Conservation (phyloP, 1,140 invertebrate species). For the Brachionus rubens region DNA sequence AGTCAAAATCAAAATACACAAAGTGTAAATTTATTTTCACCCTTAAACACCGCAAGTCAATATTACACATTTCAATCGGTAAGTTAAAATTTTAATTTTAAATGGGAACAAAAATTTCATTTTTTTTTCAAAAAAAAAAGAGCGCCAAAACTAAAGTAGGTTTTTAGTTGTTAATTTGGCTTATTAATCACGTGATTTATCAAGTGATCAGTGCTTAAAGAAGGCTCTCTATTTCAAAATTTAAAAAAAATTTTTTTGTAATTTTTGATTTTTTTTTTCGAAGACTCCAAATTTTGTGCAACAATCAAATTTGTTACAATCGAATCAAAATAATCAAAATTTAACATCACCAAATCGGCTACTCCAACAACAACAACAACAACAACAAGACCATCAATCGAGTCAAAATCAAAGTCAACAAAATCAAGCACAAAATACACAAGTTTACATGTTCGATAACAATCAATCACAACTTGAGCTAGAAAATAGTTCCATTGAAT, state of each 20-base stretch:
- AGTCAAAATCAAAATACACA: background rate
- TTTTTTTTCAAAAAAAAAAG: background rate
- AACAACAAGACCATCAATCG: background rate
- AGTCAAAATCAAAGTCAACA: background rate
- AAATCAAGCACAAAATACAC: background rate
- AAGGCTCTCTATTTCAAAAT: background rate
- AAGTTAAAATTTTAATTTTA: slow-evolving; percentile 6
- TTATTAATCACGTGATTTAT: too few species aligned
- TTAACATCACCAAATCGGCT: background rate
- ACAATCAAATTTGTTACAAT: background rate
- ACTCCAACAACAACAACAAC: background rate
- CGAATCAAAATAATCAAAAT: background rate
- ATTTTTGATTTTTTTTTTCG: background rate
- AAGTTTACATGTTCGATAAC: slow-evolving; percentile 18
- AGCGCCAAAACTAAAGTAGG: background rate
- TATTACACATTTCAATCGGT: slow-evolving; percentile 37
- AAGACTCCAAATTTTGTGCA: slow-evolving; percentile 16
- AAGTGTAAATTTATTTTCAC: slow-evolving; percentile 9
- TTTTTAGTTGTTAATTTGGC: background rate
- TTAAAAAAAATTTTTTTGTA: background rate
- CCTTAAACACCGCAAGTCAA: background rate
- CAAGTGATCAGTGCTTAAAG: too few species aligned
- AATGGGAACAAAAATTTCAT: too few species aligned
- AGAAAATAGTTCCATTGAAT: background rate
- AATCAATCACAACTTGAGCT: background rate